A percentile compares a stretch with the other conserved stretches of the same genome.
Evolutionary conservation across 2,797 vertebrate genomes (phyloP).

Genomic region (Hipposideros larvatus): DNA sequence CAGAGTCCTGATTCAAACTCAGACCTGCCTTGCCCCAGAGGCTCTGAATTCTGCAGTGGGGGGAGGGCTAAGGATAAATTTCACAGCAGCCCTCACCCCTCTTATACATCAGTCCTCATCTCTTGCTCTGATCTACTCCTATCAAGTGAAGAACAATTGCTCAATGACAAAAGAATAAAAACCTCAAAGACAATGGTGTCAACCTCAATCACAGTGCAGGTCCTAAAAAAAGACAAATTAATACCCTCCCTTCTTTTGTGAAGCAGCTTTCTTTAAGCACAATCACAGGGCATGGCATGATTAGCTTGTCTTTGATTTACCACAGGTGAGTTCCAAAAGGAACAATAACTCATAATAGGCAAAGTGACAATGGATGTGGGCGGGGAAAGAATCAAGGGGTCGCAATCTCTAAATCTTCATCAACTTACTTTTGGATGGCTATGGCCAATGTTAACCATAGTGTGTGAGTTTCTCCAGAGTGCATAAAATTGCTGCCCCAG

Average conservation of each 20-base stretch:
- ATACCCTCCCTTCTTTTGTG: background rate
- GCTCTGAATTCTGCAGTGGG: background rate
- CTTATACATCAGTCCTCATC: background rate
- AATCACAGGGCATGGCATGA: background rate
- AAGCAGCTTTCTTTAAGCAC: background rate
- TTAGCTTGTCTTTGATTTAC: background rate
- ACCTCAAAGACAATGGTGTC: background rate
- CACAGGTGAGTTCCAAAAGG: slow-evolving; percentile 5
- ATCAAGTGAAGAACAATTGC: background rate
- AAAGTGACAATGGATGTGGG: background rate
- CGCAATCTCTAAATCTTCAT: background rate
- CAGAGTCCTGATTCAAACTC: background rate
- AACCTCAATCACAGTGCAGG: background rate
- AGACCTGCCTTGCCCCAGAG: background rate
- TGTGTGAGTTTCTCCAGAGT: background rate
- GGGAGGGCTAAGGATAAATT: background rate
- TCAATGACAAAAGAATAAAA: slow-evolving; percentile 41
- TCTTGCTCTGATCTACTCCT: background rate
- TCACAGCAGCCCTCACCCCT: background rate
- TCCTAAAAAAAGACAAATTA: slow-evolving; percentile 1
- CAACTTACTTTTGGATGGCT: background rate
- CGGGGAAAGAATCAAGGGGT: background rate
- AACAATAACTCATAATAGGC: background rate
- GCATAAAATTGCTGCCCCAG: background rate
- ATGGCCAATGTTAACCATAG: background rate